Evolutionary conservation across 2,113 vertebrate genomes (phyloP), one percentile per base, ranked within the genome.

Genomic region (Toxotes jaculatrix): DNA sequence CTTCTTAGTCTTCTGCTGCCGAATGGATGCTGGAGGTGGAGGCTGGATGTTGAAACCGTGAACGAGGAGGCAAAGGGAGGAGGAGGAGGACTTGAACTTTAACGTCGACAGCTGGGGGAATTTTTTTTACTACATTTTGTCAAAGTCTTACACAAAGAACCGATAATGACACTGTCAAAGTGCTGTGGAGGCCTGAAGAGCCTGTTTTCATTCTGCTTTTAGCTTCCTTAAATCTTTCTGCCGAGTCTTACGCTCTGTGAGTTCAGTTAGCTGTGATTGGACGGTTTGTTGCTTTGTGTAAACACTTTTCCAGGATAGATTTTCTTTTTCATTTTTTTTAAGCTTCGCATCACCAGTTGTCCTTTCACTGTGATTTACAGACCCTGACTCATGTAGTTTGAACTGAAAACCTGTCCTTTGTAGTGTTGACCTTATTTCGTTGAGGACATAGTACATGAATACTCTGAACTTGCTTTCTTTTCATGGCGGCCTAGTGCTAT

Each of bases 131-230:
- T 55, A 19, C 55, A 23, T 64, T 19, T 13, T 67, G 27, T 83
- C 23, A 31, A 79, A 84, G 90, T 91, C 86, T 92, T 91, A 90
- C 55, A 14, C n/a, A 23, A 74, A 72, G 49, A 13, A 73, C 9
- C 1, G 55, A 85, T n/a, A 31, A 56, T 17, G 21, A 63, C 32
- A 36, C 69, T 45, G 55, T 64, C 19, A 23, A 12, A 43, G 67
- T 40, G 13, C 43, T 36, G 34, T 19, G 32, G 72, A 76, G 36
- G 51, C 64, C 64, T 51, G 19, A 70, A 32, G n/a, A 61, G n/a
- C 65, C 51, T 66, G 53, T 69, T 84, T 82, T 56, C 9, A 34
- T 40, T 85, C 42, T 82, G 42, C 60, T 76, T 86, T 79, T 45
- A 68, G 45, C 57, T 83, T 72, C 40, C 51, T 84, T 31, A 66